These are phyloP conservation scores for Synergus japonicus DNA, from an alignment of 2,888 invertebrate species.

Conservation along the genomic window DNA sequence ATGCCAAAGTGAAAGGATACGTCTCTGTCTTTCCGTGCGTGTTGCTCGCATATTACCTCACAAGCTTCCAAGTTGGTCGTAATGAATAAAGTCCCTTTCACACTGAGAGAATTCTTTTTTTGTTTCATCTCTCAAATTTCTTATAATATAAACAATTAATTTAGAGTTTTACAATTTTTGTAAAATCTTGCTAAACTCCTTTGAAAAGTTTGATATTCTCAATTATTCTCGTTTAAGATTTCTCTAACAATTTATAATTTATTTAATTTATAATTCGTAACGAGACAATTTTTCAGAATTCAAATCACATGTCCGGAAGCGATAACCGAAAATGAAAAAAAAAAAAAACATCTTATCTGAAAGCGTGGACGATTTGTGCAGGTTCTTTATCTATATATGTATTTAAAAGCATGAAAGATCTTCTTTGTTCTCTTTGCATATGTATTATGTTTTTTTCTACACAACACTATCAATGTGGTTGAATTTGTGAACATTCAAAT, in stretches of 20 bases:
- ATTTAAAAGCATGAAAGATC: not conserved
- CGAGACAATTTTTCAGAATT: no score
- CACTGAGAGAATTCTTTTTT: constrained; percentile 11
- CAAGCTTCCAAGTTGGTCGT: constrained; percentile 36
- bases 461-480: no score
- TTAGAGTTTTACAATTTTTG: constrained; percentile 43
- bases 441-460: no score
- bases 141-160: constrained; percentile 45
- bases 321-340: not conserved
- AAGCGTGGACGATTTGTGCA: not conserved
- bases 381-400: no score
- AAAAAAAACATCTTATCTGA: not conserved
- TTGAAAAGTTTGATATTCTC: no score
- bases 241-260: no score
- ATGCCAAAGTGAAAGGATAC: constrained; percentile 72
- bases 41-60: constrained; percentile 67
- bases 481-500: not conserved
- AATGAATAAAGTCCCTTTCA: constrained; percentile 48
- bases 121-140: not conserved
- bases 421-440: constrained; percentile 2
- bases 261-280: no score
- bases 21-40: constrained; percentile 64
- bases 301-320: not conserved
- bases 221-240: no score
- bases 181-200: no score